These are phyloP conservation scores for Neotoma lepida DNA, from an alignment of 2,113 vertebrate genomes.

Conservation along the genomic window DNA sequence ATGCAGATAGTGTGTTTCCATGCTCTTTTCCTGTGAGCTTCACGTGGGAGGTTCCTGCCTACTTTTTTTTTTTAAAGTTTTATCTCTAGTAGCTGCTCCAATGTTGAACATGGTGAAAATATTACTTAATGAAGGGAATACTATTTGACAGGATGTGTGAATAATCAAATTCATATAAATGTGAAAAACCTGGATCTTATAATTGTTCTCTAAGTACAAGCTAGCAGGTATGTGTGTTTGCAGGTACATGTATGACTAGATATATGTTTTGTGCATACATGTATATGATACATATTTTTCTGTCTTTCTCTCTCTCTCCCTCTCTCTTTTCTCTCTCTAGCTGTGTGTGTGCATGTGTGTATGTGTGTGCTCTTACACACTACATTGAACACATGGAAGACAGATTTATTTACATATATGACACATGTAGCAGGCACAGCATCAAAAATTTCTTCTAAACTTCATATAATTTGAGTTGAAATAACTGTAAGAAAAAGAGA, in stretches of 20 bases:
- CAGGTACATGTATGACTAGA: background rate
- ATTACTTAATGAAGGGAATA: background rate
- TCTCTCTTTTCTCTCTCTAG: too few species aligned
- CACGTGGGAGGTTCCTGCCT: background rate
- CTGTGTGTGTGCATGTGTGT: background rate
- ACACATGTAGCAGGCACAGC: background rate
- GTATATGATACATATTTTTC: background rate
- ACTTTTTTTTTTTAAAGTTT: constrained; percentile 12
- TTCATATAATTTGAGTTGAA: background rate
- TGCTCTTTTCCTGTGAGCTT: background rate
- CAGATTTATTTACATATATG: background rate
- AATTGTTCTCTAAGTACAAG: background rate
- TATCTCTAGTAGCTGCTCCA: background rate
- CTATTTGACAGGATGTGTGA: background rate
- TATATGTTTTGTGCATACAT: background rate
- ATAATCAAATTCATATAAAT: background rate
- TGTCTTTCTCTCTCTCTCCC: background rate
- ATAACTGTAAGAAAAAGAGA: background rate
- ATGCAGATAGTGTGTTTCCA: background rate
- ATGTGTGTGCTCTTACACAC: background rate
- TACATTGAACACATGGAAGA: background rate
- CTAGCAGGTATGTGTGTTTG: background rate
- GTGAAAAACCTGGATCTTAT: background rate
- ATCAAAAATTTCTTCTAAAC: background rate
- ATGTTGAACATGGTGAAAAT: background rate